These are phyloP conservation scores for Tribolium castaneum DNA, from an alignment of 1,140 invertebrate genomes.

Conservation along the genomic window DNA sequence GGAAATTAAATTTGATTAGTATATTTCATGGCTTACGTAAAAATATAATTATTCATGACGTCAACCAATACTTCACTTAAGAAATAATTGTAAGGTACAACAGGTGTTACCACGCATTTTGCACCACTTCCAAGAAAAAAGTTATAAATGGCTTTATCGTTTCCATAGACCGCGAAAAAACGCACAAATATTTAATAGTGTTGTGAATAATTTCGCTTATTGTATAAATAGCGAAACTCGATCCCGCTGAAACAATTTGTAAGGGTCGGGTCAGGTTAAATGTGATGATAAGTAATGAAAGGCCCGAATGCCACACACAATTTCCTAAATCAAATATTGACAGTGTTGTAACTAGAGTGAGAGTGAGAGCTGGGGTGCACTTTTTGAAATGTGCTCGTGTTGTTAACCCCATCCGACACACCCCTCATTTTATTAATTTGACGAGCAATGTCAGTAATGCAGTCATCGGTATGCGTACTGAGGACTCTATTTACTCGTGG, in stretches of 20 bases:
- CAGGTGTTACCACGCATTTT: too few species aligned
- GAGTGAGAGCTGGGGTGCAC: conserved; percentile 9
- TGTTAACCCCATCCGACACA: conserved; percentile 25
- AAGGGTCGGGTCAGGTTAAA: conserved; percentile 24
- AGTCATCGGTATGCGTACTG: conserved; percentile 25
- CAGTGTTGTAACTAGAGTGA: conserved; percentile 12
- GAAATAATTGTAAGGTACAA: too few species aligned
- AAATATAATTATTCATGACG: too few species aligned
- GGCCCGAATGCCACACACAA: conserved; percentile 25
- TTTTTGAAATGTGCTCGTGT: conserved; percentile 15
- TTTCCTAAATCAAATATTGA: conserved; percentile 34
- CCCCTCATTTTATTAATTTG: conserved; percentile 26
- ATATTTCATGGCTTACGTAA: too few species aligned
- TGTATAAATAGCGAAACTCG: conserved; percentile 18
- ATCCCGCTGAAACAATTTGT: conserved; percentile 16
- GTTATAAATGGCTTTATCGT: too few species aligned
- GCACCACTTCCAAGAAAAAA: too few species aligned
- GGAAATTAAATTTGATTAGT: too few species aligned
- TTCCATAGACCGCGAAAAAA: too few species aligned
- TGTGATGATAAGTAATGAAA: conserved; percentile 32
- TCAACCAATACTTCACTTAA: too few species aligned
- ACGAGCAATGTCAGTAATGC: conserved; percentile 24
- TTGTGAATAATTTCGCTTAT: too few species aligned
- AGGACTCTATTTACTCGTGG: neutral
- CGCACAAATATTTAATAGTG: too few species aligned